Percentiles rank a stretch among this genome's conserved stretches.
phyloP scores from a whole-genome alignment of 2,888 invertebrate species.

The Conistra vaccinii region DNA sequence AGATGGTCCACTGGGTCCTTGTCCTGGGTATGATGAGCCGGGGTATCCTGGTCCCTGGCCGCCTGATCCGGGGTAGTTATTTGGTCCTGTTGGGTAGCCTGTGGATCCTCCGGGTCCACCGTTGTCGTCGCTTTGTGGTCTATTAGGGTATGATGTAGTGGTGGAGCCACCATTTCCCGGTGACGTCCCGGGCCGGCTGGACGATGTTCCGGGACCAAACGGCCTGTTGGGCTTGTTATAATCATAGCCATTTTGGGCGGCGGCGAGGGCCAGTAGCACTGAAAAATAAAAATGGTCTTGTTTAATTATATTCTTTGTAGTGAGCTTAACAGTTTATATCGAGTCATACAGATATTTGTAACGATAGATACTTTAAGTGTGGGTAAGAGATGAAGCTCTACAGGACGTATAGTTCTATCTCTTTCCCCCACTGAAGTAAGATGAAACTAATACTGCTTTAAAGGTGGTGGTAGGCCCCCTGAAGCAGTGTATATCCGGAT shows the following conservation, averaged over 20 bases:
- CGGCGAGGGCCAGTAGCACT: slow-evolving; percentile 83
- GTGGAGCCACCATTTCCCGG: slow-evolving; percentile 65
- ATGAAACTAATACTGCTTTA: too few relatives aligned
- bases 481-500: background rate
- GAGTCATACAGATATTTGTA: background rate
- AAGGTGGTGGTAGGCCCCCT: too few relatives aligned
- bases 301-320: background rate
- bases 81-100: slow-evolving; percentile 76
- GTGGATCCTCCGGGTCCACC: slow-evolving; percentile 74
- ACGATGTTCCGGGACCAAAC: slow-evolving; percentile 83
- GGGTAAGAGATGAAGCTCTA: too few relatives aligned
- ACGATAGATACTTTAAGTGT: too few relatives aligned
- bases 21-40: slow-evolving; percentile 49
- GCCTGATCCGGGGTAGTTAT: slow-evolving; percentile 74
- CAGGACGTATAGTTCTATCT: too few relatives aligned
- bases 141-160: slow-evolving; percentile 75
- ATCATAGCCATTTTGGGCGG: slow-evolving; percentile 93
- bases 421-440: too few relatives aligned
- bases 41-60: slow-evolving; percentile 54
- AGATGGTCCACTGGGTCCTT: slow-evolving; percentile 64
- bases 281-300: slow-evolving; percentile 67
- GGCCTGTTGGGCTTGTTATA: slow-evolving; percentile 93
- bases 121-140: slow-evolving; percentile 74
- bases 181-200: slow-evolving; percentile 73
- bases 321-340: background rate